Conservation (phyloP, 2,888 invertebrate genomes). For the Gisinianus flammeolus region DNA sequence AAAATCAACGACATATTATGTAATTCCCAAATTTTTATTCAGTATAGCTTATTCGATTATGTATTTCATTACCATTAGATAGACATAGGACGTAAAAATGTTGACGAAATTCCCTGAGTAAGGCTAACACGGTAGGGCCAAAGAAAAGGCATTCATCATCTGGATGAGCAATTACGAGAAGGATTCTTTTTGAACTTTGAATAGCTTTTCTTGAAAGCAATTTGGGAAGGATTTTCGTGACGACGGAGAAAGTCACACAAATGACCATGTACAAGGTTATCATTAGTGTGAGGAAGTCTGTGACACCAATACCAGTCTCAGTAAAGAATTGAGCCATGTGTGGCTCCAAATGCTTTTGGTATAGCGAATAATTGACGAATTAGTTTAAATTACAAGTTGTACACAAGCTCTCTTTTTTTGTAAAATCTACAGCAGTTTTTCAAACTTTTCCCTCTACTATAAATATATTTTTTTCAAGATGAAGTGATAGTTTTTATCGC, state of each 20-base stretch:
- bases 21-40: no score
- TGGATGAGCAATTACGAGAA: slow-evolving; percentile 76
- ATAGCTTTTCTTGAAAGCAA: slow-evolving; percentile 27
- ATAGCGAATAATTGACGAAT: not conserved
- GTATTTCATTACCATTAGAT: slow-evolving; percentile 81
- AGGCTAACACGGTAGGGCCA: slow-evolving; percentile 81
- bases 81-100: slow-evolving; percentile 83
- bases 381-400: not conserved
- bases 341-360: no score
- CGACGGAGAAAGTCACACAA: slow-evolving; percentile 10
- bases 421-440: not conserved
- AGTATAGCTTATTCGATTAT: no score
- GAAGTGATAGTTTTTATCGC: no score
- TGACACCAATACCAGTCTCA: not conserved
- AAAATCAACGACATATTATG: no score
- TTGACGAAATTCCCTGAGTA: slow-evolving; percentile 69
- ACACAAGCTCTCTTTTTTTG: not conserved
- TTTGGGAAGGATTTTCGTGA: slow-evolving; percentile 8
- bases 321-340: slow-evolving; percentile 6
- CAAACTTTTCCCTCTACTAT: not conserved
- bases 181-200: slow-evolving; percentile 64
- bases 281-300: slow-evolving; percentile 6
- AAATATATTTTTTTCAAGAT: no score
- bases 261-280: slow-evolving; percentile 18
- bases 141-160: slow-evolving; percentile 99